These are phyloP conservation scores for Caenorhabditis japonica DNA, from an alignment of 2,888 invertebrate species.

Conservation along the genomic window DNA sequence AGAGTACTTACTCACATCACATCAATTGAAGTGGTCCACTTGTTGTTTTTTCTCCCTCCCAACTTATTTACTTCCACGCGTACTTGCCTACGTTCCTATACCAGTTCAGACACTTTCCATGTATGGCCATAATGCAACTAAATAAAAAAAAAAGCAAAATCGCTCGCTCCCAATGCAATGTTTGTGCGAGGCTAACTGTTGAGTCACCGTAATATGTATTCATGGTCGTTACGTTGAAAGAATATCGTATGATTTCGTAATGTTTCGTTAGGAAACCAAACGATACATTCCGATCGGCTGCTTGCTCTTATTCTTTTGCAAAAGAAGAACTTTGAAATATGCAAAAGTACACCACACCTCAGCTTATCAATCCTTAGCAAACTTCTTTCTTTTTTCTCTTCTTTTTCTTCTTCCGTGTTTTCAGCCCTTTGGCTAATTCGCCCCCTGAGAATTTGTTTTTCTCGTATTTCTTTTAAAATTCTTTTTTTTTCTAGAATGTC, in stretches of 20 bases:
- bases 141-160: slow-evolving; percentile 2
- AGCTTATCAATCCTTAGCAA: no score
- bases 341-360: no score
- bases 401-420: slow-evolving; percentile 3
- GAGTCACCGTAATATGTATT: slow-evolving; percentile 48
- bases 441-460: slow-evolving; percentile 18
- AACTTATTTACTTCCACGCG: slow-evolving; percentile 10
- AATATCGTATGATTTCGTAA: slow-evolving; percentile 31
- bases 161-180: slow-evolving; percentile 25
- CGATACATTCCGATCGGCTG: not conserved
- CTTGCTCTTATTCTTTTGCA: no score
- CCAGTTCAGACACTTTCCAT: slow-evolving; percentile 18
- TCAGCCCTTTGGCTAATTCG: slow-evolving; percentile 16
- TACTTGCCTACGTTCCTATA: slow-evolving; percentile 3
- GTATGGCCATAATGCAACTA: no score
- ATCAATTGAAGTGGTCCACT: slow-evolving; percentile 29
- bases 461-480: slow-evolving; percentile 6
- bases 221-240: slow-evolving; percentile 14
- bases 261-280: slow-evolving; percentile 13
- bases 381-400: not conserved
- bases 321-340: no score
- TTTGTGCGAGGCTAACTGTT: slow-evolving; percentile 32
- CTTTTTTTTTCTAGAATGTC: not conserved
- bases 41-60: slow-evolving; percentile 9
- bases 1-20: slow-evolving; percentile 17